Evolutionary conservation across 2,113 vertebrate species (phyloP), one percentile per base, ranked within the genome.

Genomic region (Upupa epops): DNA sequence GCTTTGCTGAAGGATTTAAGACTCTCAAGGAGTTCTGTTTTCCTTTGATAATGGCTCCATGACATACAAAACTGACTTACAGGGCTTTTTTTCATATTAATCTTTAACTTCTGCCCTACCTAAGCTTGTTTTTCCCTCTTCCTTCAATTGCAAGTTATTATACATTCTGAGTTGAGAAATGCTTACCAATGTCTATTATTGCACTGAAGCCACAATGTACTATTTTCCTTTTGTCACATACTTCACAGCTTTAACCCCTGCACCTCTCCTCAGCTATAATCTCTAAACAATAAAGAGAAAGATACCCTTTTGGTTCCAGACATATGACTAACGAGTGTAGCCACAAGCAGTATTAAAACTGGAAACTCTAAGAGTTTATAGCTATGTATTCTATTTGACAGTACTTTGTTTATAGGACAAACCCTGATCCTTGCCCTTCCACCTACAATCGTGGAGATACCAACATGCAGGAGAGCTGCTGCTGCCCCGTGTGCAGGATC

Each of bases 231-330:
- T 36, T 69, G 78, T 63, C 73, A 86, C 29, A 82, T 52, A 69
- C 24, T 89, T 88, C 79, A 66, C 79, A 66, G 79, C 49, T 91
- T 95, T 96, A 96, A 94, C 91, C 91, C 87, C 42, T 90, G 61
- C 69, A 69, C n/a, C 10, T 63, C 91, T 86, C 29, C 64, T 22
- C 77, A 74, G 36, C 68, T 55, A 29, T 46, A 65, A 59, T 66
- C 24, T 51, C 76, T 86, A 84, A 95, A 75, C 55, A 93, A 59
- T 52, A 94, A 90, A 34, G 46, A 89, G 63, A 80, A 89, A 52
- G 51, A 66, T 31, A 76, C n/a, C 34, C n/a, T 80, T 92, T 78
- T 76, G 59, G 21, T 34, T 90, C n/a, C 52, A 36, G 31, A 34
- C 56, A 86, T 49, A 81, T n/a, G 70, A 92, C n/a, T 74, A 94